phyloP scores from a whole-genome alignment of 2,113 vertebrate species.

The Silurus glanis region DNA sequence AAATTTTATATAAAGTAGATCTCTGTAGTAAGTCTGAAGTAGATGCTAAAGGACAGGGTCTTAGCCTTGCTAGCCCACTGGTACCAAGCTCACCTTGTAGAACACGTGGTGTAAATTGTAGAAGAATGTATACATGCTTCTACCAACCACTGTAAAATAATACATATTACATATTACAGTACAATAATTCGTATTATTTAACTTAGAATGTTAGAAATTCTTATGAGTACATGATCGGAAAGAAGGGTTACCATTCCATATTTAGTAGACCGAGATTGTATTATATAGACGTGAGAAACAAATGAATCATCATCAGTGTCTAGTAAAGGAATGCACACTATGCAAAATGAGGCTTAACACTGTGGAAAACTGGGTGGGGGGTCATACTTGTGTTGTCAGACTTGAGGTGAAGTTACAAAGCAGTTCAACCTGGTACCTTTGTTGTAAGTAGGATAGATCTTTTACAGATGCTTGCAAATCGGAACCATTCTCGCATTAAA shows the following conservation, averaged over 20 bases:
- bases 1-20: not conserved
- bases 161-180: not conserved
- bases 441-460: constrained; percentile 52
- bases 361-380: not conserved
- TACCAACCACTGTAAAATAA: not conserved
- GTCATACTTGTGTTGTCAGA: constrained; percentile 1
- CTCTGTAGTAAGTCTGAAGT: not conserved
- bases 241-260: not conserved
- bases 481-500: constrained; percentile 37
- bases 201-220: not conserved
- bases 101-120: not conserved
- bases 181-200: too few species aligned
- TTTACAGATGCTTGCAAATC: constrained; percentile 57
- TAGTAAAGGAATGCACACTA: not conserved
- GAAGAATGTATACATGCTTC: not conserved
- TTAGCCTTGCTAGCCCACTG: not conserved
- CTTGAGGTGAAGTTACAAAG: constrained; percentile 49
- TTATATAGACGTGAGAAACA: not conserved
- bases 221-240: not conserved
- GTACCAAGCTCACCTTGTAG: not conserved
- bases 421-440: constrained; percentile 40
- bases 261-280: not conserved
- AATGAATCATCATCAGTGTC: not conserved
- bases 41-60: not conserved
- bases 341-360: not conserved